Evolutionary conservation across 2,113 vertebrate genomes (phyloP).

Genomic region (Silurus glanis): DNA sequence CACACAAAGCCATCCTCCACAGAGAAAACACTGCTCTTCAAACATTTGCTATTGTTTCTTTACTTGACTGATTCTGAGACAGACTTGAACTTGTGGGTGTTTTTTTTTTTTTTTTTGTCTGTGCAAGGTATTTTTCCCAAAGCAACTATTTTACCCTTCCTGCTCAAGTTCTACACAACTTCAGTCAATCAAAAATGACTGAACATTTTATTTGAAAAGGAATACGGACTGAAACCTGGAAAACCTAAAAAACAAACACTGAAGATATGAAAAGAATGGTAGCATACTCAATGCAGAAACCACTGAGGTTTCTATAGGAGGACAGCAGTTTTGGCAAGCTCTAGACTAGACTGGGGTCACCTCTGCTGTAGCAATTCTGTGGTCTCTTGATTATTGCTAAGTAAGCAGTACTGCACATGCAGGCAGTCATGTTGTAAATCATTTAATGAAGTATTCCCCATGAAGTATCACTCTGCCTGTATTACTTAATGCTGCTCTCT

Average conservation of each 20-base stretch:
- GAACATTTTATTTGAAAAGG: background rate
- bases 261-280: background rate
- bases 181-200: background rate
- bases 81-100: slow-evolving; percentile 5
- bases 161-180: background rate
- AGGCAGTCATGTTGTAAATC: slow-evolving; percentile 47
- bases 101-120: slow-evolving; percentile 16
- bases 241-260: background rate
- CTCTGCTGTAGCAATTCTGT: slow-evolving; percentile 18
- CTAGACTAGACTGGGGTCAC: background rate
- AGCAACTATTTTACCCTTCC: background rate
- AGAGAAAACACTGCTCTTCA: background rate
- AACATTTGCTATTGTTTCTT: slow-evolving; percentile 2
- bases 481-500: slow-evolving; percentile 5
- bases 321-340: background rate
- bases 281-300: background rate
- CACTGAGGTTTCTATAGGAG: background rate
- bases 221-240: background rate
- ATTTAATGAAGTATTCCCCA: slow-evolving; percentile 43
- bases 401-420: slow-evolving; percentile 37
- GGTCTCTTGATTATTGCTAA: slow-evolving; percentile 11
- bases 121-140: background rate
- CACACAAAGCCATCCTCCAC: slow-evolving; percentile 10
- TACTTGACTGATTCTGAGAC: slow-evolving; percentile 9
- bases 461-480: slow-evolving; percentile 14